Evolutionary conservation across 2,113 vertebrate species (phyloP), one percentile per base, ranked within the genome.

Genomic region (Passer montanus): DNA sequence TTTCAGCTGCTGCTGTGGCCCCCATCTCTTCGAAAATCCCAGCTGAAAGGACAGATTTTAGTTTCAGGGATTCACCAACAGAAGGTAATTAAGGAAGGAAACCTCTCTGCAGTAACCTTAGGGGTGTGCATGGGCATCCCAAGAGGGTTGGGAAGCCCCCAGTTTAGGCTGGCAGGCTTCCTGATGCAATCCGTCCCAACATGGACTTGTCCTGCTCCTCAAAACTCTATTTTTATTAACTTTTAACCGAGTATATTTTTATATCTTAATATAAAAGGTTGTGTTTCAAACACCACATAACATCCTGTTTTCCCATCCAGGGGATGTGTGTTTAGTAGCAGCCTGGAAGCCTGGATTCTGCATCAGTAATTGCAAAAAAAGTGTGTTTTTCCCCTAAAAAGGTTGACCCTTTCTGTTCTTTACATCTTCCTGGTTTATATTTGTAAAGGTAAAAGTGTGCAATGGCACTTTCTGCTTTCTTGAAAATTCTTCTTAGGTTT

Each of bases 191-290:
- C 72, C 43, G 8, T 90, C 95, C 94, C 77, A 77, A 90, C 19
- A 44, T 15, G 60, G 33, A 93, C 90, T 87, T 69, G 87, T 43
- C 77, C 90, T 31, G 10, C 86, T 87, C 94, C 83, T 97, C 77
- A 84, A 21, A 44, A 74, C 72, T 74, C 27, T 85, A 94, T 68
- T 96, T 70, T 77, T 91, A 90, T 95, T 87, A 86, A 84, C 56
- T 96, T 94, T 90, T 82, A 94, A 73, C 55, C 59, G 82, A 95
- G 66, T 90, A 37, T 95, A 86, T 91, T 94, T 90, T 97, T 95
- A 9, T 93, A 89, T 60, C 43, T 92, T 95, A 89, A 87, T 81
- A 52, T 31, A 92, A 91, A 62, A 44, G 7, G 47, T 80, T 52
- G 59, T 87, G 37, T 92, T 93, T 52, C n/a, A 95, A 92, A 76